Evolutionary conservation across 1,140 invertebrate species (phyloP).

Genomic region (Orius laevigatus): DNA sequence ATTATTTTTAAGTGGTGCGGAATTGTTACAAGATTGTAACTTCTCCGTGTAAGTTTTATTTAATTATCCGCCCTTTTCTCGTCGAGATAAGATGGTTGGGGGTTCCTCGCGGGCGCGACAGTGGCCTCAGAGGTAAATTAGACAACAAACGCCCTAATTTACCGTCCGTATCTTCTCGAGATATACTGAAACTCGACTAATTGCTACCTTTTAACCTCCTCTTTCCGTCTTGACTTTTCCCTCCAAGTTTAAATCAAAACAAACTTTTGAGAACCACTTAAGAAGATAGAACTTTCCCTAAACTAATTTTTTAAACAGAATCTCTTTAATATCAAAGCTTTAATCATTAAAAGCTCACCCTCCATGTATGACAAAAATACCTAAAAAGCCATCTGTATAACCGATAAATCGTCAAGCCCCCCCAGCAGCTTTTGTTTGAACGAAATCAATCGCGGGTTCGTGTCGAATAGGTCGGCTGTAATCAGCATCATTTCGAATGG

Average conservation of each 20-base stretch:
- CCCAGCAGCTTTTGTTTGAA: no score
- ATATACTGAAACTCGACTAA: neutral
- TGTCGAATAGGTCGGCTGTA: neutral
- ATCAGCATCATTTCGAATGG: neutral
- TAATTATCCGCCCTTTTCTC: slow-evolving; percentile 9
- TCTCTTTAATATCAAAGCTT: no score
- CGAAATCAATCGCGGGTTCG: no score
- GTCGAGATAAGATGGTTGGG: slow-evolving; percentile 5
- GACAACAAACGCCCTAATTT: slow-evolving; percentile 8
- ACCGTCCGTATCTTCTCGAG: no score
- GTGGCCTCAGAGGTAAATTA: slow-evolving; percentile 10
- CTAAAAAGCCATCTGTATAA: no score
- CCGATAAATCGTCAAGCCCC: no score
- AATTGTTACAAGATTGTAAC: slow-evolving; percentile 15
- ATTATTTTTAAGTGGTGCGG: slow-evolving; percentile 16
- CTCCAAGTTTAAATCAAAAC: neutral
- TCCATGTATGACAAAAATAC: no score
- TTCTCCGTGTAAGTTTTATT: slow-evolving; percentile 12
- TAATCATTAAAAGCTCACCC: no score
- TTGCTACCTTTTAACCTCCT: slow-evolving; percentile 7
- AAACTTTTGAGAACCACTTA: neutral
- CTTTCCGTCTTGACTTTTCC: slow-evolving; percentile 1
- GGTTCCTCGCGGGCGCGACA: no score
- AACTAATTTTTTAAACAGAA: no score
- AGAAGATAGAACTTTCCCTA: no score